Evolutionary conservation across 2,113 vertebrate species (phyloP), one percentile per base, ranked within the genome.

Genomic region (Hippocampus zosterae): DNA sequence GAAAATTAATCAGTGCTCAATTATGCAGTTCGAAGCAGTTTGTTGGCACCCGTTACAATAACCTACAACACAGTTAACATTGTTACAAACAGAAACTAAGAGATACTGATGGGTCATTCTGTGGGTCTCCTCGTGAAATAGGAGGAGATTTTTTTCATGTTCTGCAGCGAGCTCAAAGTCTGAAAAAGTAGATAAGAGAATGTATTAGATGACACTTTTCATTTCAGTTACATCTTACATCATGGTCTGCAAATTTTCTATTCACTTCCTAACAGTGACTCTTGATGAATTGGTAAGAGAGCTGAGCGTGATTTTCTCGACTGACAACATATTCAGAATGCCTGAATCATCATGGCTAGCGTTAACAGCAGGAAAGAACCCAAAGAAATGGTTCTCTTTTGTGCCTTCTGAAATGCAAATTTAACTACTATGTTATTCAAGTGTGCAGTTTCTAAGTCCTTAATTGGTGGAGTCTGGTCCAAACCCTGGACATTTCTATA

Each of bases 131-230:
- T 93, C 10, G 88, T 89, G 77, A 99, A 99, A 85, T 98, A 98
- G 0, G 91, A 92, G 67, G 94, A 97, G 84, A 99, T 99, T 87
- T 98, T 98, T 90, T 95, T 95, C 91, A 93, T 95, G 77, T 88
- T 93, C 68, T 83, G 84, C 13, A 93, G 93, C n/a, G 92, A 90
- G 65, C 82, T 75, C 71, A 81, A 74, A 73, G 83, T 84, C 94
- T 97, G 81, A 12, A 88, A 72, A 78, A 67, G 77, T 64, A 42
- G 29, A 25, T 16, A 59, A 44, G 33, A 2, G 63, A 29, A 27
- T 65, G 37, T 11, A 53, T 29, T 23, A 9, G 16, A 53, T 23
- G 3, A 25, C 40, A 65, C 3, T 27, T 41, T n/a, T 41, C 11
- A 23, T 12, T n/a, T 42, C 37, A n/a, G 37, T 5, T 13, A 7